Conservation (phyloP, 1,140 invertebrate genomes). For the Bombus vancouverensis region DNA sequence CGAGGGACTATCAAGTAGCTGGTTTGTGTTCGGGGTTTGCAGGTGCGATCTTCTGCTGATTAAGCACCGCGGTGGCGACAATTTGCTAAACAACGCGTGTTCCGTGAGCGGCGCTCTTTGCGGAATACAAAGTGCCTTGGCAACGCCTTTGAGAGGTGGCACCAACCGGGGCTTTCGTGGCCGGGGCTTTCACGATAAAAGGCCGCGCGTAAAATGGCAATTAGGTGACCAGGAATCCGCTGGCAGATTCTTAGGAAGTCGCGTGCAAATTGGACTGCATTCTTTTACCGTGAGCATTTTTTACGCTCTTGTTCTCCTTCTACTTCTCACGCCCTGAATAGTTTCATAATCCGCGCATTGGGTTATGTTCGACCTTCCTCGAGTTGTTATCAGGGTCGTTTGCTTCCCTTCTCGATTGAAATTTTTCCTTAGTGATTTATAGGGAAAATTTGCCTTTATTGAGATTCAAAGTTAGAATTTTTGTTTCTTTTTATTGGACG, state of each 20-base stretch:
- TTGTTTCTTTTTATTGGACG: too few species aligned
- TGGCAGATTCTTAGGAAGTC: constrained; percentile 45
- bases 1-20: constrained; percentile 29
- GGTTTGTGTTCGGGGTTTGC: not conserved
- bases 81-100: constrained; percentile 58
- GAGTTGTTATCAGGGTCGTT: not conserved
- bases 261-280: constrained; percentile 36
- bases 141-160: constrained; percentile 48
- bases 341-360: not conserved
- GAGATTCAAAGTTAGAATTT: too few species aligned
- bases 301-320: not conserved
- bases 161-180: constrained; percentile 41
- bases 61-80: constrained; percentile 35
- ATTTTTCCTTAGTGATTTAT: too few species aligned
- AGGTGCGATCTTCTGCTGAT: constrained; percentile 47
- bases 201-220: constrained; percentile 53
- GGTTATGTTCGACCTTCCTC: not conserved
- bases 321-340: not conserved
- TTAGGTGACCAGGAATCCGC: constrained; percentile 46
- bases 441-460: too few species aligned
- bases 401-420: too few species aligned
- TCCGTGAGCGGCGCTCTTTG: constrained; percentile 19
- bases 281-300: constrained; percentile 3
- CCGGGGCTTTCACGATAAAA: constrained; percentile 46
- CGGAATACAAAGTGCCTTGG: constrained; percentile 53